Percentiles rank a stretch among this genome's conserved stretches.
phyloP scores from a whole-genome alignment of 2,113 vertebrate genomes.

The Hassar affinis region DNA sequence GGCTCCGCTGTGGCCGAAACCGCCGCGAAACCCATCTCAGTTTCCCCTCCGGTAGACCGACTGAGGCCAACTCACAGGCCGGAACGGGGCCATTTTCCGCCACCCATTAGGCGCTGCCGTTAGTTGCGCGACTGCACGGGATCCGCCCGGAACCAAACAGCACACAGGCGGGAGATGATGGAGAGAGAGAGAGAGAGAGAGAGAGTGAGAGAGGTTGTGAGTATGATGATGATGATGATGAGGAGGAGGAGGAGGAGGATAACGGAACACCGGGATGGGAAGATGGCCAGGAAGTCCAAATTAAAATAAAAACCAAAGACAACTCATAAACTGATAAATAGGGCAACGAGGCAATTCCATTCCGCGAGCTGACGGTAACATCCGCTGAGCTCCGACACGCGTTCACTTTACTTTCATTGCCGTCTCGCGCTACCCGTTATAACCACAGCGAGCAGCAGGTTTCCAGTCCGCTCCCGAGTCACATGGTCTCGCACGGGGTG shows the following conservation, averaged over 20 bases:
- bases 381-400: constrained; percentile 43
- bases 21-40: constrained; percentile 70
- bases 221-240: constrained; percentile 61
- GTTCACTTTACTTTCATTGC: constrained; percentile 30
- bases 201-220: constrained; percentile 25
- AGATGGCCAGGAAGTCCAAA: constrained; percentile 56
- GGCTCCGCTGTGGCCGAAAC: constrained; percentile 62
- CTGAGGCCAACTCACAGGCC: constrained; percentile 63
- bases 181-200: too few species aligned
- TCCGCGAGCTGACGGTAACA: constrained; percentile 45
- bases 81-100: constrained; percentile 72
- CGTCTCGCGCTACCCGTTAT: constrained; percentile 48
- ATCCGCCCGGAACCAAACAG: constrained; percentile 62
- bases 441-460: constrained; percentile 63
- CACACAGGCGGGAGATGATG: neutral
- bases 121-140: constrained; percentile 52
- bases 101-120: constrained; percentile 70
- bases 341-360: constrained; percentile 51
- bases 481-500: constrained; percentile 60
- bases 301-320: constrained; percentile 38
- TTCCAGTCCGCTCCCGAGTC: constrained; percentile 63
- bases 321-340: constrained; percentile 40
- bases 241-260: constrained; percentile 44
- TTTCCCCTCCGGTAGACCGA: constrained; percentile 67
- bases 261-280: constrained; percentile 29